Percentiles rank a stretch among this genome's conserved stretches.
phyloP scores from a whole-genome alignment of 2,113 vertebrate species.

The Pseudopodoces humilis region DNA sequence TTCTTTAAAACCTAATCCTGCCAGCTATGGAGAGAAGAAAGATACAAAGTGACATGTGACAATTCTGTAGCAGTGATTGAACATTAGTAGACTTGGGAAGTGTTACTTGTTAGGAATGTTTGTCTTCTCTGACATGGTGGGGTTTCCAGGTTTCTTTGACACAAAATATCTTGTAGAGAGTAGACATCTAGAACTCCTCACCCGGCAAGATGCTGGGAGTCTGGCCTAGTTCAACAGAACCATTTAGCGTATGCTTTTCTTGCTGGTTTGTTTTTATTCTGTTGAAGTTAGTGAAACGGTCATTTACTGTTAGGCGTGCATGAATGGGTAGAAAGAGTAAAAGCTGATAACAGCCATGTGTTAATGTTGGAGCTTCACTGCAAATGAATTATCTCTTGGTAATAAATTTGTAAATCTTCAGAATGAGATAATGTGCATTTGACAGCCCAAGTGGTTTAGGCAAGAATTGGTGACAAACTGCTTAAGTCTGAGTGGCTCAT shows the following conservation, averaged over 20 bases:
- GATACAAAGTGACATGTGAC: neutral
- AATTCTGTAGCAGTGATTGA: neutral
- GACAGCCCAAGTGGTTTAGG: neutral
- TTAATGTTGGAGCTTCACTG: neutral
- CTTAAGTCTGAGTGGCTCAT: neutral
- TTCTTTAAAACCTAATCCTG: neutral
- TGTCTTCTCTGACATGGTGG: neutral
- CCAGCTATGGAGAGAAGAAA: neutral
- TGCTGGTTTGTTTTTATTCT: neutral
- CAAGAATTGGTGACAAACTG: neutral
- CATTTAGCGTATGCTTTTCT: neutral
- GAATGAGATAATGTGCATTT: neutral
- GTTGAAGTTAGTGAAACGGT: neutral
- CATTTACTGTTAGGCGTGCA: neutral
- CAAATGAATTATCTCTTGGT: neutral
- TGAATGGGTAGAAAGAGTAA: neutral
- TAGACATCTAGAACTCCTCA: neutral
- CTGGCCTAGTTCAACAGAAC: neutral
- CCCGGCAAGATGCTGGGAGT: neutral
- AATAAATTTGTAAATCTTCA: constrained; percentile 12
- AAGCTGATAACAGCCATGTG: neutral
- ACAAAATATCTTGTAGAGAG: neutral
- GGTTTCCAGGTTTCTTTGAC: neutral
- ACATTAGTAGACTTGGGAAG: neutral
- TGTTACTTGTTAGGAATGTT: neutral